Conservation (phyloP, 2,797 vertebrate genomes). For the Enteromius argenteus region DNA sequence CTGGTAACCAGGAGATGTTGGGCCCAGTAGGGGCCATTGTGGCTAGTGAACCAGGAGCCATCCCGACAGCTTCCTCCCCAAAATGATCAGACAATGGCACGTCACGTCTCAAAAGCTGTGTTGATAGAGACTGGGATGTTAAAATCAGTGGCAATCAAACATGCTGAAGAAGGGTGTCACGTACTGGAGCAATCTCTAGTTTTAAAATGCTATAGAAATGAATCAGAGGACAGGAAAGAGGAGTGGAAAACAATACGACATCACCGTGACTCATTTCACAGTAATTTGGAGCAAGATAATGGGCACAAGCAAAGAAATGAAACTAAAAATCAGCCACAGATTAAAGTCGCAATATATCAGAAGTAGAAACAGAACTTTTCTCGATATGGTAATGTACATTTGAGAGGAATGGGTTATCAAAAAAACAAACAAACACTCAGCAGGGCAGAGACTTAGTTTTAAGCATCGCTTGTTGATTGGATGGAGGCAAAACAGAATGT, state of each 20-base stretch:
- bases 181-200: neutral
- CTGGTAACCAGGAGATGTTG: conserved; percentile 86
- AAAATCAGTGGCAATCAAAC: neutral
- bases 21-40: conserved; percentile 75
- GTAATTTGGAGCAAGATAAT: neutral
- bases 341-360: neutral
- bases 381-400: neutral
- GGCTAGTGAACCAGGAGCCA: conserved; percentile 74
- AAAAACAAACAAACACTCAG: neutral
- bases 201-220: neutral
- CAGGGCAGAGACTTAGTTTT: neutral
- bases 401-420: neutral
- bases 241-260: neutral
- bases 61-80: conserved; percentile 72
- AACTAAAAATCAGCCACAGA: neutral
- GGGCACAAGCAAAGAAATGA: neutral
- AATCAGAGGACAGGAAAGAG: neutral
- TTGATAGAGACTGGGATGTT: neutral
- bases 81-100: conserved; percentile 77
- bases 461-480: neutral
- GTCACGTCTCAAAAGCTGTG: conserved; percentile 65
- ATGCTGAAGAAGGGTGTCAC: neutral
- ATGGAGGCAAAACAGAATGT: neutral
- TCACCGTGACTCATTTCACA: neutral
- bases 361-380: neutral